Base-by-base conservation (phyloP, 1,140 invertebrate species). In the Yoshiicerus persimilis region DNA sequence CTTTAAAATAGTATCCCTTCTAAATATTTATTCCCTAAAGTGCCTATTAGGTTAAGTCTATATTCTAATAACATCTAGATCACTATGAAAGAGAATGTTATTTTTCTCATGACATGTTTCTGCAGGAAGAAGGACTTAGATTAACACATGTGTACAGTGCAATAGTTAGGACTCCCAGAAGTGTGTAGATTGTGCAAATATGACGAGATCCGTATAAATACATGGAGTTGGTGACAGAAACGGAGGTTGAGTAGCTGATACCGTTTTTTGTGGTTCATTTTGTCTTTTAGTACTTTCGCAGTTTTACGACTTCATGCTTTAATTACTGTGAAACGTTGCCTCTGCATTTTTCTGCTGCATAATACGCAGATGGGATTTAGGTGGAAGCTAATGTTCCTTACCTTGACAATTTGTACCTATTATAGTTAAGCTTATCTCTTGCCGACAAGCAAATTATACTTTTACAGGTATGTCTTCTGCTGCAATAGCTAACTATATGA, bases 251-350 rank as follows among this genome's bases (percentile, higher is more conserved):
- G 75, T 80, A 23, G 75, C 23, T 80, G 75, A 80, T 80, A 80
- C 75, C 32, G 75, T 80, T 80, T 80, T 80, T 80, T 80, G 75
- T 80, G 75, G 75, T 38, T 80, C 75, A 80, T 80, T 80, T 80
- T 80, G 32, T 32, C 75, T 36, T 80, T 80, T 80, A 80, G 75
- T 36, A 80, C 27, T 80, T 80, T 80, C 8, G 32, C 13, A 4
- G 32, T 80, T 80, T 80, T 80, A 80, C 75, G 75, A 80, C 75
- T 80, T 80, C 75, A 80, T 36, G 75, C 75, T 80, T 80, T 80
- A 80, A 80, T 80, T 80, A 80, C 75, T 80, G 75, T 80, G 75
- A 20, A 80, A 80, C 75, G 20, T n/a, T 80, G 32, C 32, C 20
- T 36, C 20, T 80, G 30, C 38, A 16, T 80, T 70, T 64, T 70